phyloP scores from a whole-genome alignment of 2,888 invertebrate genomes.

The Pristionchus mayeri region DNA sequence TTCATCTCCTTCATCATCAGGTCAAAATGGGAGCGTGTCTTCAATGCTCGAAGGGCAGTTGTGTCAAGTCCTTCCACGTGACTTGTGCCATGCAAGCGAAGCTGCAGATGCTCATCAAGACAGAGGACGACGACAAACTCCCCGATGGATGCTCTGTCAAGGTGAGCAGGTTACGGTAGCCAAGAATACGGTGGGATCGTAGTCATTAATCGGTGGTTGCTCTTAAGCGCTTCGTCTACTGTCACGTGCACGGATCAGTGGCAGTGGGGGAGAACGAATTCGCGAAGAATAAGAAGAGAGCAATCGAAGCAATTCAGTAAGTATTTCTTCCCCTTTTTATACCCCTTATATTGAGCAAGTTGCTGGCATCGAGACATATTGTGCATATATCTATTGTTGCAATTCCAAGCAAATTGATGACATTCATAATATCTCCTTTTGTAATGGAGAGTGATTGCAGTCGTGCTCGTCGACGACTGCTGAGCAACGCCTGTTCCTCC shows the following conservation, averaged over 20 bases:
- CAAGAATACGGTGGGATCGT: neutral
- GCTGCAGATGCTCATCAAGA: constrained; percentile 92
- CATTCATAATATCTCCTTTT: no score
- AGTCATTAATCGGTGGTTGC: neutral
- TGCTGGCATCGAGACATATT: neutral
- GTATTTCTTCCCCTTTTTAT: neutral
- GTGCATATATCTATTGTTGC: no score
- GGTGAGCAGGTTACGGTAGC: constrained; percentile 9
- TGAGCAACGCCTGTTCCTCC: neutral
- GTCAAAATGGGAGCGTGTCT: constrained; percentile 61
- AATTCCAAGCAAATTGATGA: no score
- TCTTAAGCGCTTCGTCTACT: constrained; percentile 93
- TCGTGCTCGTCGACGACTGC: neutral
- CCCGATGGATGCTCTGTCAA: constrained; percentile 53
- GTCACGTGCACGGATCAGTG: constrained; percentile 91
- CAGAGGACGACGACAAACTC: constrained; percentile 21
- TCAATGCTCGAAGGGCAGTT: constrained; percentile 75
- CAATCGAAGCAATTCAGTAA: constrained; percentile 1
- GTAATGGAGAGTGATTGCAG: no score
- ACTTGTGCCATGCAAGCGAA: constrained; percentile 96
- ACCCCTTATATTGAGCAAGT: neutral
- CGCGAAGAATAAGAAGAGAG: constrained; percentile 45
- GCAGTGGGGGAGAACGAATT: constrained; percentile 70
- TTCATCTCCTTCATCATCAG: no score
- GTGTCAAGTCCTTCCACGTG: constrained; percentile 90